A percentile compares a stretch with the other conserved stretches of the same genome.
Evolutionary conservation across 2,888 invertebrate species (phyloP).

Genomic region (Bombylius discolor): DNA sequence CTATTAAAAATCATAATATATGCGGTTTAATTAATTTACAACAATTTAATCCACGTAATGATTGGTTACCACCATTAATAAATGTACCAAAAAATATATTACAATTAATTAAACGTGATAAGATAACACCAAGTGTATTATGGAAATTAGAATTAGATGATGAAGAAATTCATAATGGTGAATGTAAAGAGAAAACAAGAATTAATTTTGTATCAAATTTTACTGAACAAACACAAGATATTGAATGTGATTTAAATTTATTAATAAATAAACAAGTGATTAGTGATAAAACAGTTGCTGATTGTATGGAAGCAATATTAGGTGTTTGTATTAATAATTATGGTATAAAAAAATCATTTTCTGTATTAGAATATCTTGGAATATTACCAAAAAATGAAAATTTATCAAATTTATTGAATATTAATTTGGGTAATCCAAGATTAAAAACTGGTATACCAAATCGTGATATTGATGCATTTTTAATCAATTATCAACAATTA

Average conservation of each 20-base stretch:
- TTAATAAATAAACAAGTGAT: conserved; percentile 40
- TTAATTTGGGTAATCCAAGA: conserved; percentile 22
- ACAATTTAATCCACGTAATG: conserved; percentile 50
- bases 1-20: conserved; percentile 22
- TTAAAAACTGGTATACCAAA: conserved; percentile 29
- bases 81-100: conserved; percentile 42
- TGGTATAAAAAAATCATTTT: conserved; percentile 37
- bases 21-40: conserved; percentile 41
- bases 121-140: conserved; percentile 38
- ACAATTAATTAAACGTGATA: conserved; percentile 15
- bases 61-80: conserved; percentile 74
- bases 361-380: conserved; percentile 50
- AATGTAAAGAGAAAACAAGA: conserved; percentile 21
- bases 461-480: conserved; percentile 38
- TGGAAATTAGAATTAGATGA: conserved; percentile 37
- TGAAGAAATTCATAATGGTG: conserved; percentile 33
- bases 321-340: conserved; percentile 53
- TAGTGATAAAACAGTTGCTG: conserved; percentile 57
- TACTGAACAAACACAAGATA: conserved; percentile 12
- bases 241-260: conserved; percentile 24
- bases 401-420: conserved; percentile 26
- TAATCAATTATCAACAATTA: conserved; percentile 38
- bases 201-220: conserved; percentile 19
- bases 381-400: conserved; percentile 41
- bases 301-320: conserved; percentile 68